Percentiles rank a stretch among this genome's conserved stretches.
Evolutionary conservation across 2,797 vertebrate species (phyloP).

Genomic region (Phrynocephalus forsythii): DNA sequence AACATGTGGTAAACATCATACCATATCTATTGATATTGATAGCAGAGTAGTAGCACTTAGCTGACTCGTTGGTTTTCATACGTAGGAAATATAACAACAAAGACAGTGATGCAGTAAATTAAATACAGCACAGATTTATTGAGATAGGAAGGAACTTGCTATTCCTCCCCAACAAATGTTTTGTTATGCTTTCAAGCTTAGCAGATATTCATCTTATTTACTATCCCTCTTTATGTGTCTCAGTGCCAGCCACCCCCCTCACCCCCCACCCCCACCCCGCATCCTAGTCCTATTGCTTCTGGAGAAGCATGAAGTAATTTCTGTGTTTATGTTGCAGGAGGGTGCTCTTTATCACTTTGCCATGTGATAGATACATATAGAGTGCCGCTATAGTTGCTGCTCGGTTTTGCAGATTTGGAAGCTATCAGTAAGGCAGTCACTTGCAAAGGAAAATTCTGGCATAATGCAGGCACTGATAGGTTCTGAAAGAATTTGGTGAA

Average conservation of each 20-base stretch:
- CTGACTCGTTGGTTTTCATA: not conserved
- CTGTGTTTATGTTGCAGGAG: not conserved
- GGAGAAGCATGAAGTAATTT: not conserved
- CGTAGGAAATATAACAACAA: not conserved
- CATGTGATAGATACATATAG: not conserved
- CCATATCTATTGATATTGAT: not conserved
- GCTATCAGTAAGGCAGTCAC: not conserved
- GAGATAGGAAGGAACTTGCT: not conserved
- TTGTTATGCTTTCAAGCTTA: not conserved
- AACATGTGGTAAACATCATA: not conserved
- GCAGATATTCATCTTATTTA: not conserved
- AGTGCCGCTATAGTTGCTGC: not conserved
- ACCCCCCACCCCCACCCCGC: not conserved
- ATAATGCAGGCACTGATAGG: not conserved
- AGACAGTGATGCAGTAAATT: not conserved
- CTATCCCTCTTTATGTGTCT: not conserved
- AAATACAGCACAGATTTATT: not conserved
- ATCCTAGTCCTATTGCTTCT: not conserved
- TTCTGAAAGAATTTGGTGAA: not conserved
- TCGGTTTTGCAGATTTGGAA: not conserved
- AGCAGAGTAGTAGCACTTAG: not conserved
- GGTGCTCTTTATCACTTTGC: not conserved
- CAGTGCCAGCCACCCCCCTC: too few relatives aligned
- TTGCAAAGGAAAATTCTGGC: not conserved
- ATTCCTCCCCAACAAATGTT: not conserved